Conservation (phyloP, 2,797 vertebrate species). For the Todus mexicanus region DNA sequence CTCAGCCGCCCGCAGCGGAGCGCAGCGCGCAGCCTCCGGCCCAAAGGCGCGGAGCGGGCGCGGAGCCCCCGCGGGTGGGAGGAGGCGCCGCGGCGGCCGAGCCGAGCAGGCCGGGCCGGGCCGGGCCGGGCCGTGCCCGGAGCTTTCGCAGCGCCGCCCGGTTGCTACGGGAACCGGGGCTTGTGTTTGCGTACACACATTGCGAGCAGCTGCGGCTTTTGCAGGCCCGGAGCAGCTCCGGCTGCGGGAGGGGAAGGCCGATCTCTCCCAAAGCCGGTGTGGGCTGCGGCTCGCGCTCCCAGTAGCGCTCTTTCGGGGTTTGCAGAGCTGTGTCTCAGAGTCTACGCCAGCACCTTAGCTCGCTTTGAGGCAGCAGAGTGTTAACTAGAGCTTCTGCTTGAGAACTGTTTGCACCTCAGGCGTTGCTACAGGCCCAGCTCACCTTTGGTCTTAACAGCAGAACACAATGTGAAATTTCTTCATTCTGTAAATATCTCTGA, state of each 20-base stretch:
- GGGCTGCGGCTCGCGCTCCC: neutral
- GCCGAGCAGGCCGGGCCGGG: no score
- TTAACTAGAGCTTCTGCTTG: neutral
- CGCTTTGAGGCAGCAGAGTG: neutral
- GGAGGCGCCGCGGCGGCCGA: neutral
- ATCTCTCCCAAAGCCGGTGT: neutral
- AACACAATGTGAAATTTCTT: neutral
- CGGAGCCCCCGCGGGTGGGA: neutral
- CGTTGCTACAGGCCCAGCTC: neutral
- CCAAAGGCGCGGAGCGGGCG: neutral
- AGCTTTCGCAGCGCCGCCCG: slow-evolving; percentile 17
- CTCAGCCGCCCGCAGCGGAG: no score
- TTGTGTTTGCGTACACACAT: slow-evolving; percentile 71
- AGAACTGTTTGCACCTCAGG: neutral
- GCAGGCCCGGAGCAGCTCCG: neutral
- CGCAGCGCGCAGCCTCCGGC: no score
- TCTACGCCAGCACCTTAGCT: neutral
- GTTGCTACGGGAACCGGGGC: slow-evolving; percentile 70
- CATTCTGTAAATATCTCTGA: neutral
- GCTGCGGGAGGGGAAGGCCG: neutral
- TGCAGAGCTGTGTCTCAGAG: neutral
- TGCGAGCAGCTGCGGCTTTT: slow-evolving; percentile 43
- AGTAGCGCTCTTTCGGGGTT: neutral
- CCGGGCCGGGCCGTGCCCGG: neutral
- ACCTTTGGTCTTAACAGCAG: neutral